Evolutionary conservation across 1,140 invertebrate genomes (phyloP).

Genomic region (Pogonomyrmex barbatus): DNA sequence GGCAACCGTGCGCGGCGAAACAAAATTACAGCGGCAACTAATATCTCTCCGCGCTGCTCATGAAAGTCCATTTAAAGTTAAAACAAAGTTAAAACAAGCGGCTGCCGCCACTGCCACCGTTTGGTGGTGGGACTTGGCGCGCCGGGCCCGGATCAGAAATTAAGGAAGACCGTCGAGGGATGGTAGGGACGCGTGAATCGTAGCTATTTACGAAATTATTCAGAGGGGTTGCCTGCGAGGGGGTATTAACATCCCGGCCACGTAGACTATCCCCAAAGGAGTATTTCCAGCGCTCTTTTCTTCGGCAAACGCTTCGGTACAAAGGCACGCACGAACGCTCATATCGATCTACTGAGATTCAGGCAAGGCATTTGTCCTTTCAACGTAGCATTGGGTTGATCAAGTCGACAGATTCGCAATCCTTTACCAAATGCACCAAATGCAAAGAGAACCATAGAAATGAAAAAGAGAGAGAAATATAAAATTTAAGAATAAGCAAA

Average conservation of each 20-base stretch:
- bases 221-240: background rate
- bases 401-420: background rate
- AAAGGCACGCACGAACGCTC: conserved; percentile 21
- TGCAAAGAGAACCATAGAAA: background rate
- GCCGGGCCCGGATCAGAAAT: conserved; percentile 48
- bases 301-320: conserved; percentile 8
- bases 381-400: background rate
- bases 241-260: conserved; percentile 41
- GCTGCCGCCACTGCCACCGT: background rate
- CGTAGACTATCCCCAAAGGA: background rate
- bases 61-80: conserved; percentile 63
- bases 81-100: conserved; percentile 58
- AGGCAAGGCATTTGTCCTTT: background rate
- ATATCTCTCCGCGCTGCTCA: conserved; percentile 43
- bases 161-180: conserved; percentile 23
- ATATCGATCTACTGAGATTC: conserved; percentile 45
- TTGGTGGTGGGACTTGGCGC: conserved; percentile 23
- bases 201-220: conserved; percentile 71
- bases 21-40: conserved; percentile 57
- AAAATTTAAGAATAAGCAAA: background rate
- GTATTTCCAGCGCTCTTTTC: conserved; percentile 11
- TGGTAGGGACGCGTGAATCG: conserved; percentile 38
- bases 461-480: background rate
- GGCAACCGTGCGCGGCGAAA: conserved; percentile 55
- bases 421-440: background rate